Conservation (phyloP, 2,888 invertebrate species). For the Leptopilina myrica region DNA sequence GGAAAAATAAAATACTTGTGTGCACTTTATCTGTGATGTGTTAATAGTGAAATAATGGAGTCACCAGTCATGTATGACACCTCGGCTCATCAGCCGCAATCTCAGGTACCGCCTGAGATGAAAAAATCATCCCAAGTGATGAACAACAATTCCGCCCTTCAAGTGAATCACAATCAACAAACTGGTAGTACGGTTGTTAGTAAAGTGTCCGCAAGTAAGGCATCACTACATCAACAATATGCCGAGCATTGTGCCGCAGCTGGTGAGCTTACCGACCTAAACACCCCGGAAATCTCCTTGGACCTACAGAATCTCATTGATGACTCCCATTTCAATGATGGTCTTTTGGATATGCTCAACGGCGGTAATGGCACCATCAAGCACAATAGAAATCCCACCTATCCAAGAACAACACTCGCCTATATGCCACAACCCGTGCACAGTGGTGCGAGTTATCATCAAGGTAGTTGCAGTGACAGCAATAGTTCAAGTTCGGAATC, state of each 20-base stretch:
- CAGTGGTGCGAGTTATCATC: constrained; percentile 83
- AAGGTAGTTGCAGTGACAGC: constrained; percentile 79
- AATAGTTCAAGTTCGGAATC: constrained; percentile 83
- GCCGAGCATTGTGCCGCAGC: constrained; percentile 82
- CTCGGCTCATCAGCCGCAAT: constrained; percentile 79
- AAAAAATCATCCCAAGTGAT: constrained; percentile 80
- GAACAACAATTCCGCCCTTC: constrained; percentile 76
- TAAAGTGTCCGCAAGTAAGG: constrained; percentile 78
- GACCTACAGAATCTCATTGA: constrained; percentile 95
- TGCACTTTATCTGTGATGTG: constrained; percentile 65
- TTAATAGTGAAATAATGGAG: constrained; percentile 80
- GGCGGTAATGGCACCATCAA: constrained; percentile 69
- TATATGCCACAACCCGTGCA: constrained; percentile 96
- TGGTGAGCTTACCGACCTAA: constrained; percentile 90
- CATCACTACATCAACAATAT: constrained; percentile 85
- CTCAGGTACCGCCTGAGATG: constrained; percentile 77
- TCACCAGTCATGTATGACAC: constrained; percentile 93
- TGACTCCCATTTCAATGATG: constrained; percentile 92
- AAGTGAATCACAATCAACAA: constrained; percentile 78
- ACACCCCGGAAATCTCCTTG: constrained; percentile 94
- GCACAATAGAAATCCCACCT: constrained; percentile 75
- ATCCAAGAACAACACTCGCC: constrained; percentile 79
- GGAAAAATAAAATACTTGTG: not conserved
- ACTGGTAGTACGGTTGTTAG: constrained; percentile 77
- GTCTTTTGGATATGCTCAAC: constrained; percentile 90